phyloP scores from a whole-genome alignment of 2,888 invertebrate species.

The Agrochola litura region DNA sequence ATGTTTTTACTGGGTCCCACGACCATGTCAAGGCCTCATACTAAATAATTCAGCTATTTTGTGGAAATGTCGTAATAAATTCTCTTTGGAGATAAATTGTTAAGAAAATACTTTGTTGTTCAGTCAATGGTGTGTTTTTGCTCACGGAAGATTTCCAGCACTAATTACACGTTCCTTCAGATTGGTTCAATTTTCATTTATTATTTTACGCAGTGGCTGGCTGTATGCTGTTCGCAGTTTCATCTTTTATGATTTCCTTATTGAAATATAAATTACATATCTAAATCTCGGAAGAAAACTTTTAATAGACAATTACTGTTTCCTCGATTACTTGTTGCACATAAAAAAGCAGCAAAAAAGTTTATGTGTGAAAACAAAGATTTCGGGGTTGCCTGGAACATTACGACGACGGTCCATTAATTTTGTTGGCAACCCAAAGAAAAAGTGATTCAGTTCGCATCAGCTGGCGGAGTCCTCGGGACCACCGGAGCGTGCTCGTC shows the following conservation, averaged over 20 bases:
- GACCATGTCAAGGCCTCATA: conserved; percentile 64
- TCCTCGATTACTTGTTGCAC: conserved; percentile 41
- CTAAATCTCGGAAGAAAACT: conserved; percentile 30
- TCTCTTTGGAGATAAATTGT: conserved; percentile 60
- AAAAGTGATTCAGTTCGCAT: conserved; percentile 71
- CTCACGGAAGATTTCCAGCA: conserved; percentile 63
- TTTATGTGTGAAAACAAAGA: conserved; percentile 35
- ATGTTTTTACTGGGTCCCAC: conserved; percentile 56
- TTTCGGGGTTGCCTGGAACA: conserved; percentile 55
- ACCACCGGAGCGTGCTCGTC: conserved; percentile 72
- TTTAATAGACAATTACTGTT: conserved; percentile 35
- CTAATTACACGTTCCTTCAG: conserved; percentile 60
- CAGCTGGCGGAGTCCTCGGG: conserved; percentile 68
- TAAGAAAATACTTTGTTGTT: conserved; percentile 56
- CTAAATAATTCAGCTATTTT: conserved; percentile 66
- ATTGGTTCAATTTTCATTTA: conserved; percentile 42
- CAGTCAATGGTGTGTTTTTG: conserved; percentile 35
- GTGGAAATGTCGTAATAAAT: conserved; percentile 66
- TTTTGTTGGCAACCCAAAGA: conserved; percentile 70
- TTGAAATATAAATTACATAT: conserved; percentile 43
- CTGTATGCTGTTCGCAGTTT: conserved; percentile 10
- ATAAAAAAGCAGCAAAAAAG: conserved; percentile 12
- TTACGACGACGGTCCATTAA: conserved; percentile 64
- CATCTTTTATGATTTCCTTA: conserved; percentile 52
- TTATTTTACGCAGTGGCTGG: conserved; percentile 17